phyloP scores from a whole-genome alignment of 2,797 vertebrate species.

The Nyctalus aviator region DNA sequence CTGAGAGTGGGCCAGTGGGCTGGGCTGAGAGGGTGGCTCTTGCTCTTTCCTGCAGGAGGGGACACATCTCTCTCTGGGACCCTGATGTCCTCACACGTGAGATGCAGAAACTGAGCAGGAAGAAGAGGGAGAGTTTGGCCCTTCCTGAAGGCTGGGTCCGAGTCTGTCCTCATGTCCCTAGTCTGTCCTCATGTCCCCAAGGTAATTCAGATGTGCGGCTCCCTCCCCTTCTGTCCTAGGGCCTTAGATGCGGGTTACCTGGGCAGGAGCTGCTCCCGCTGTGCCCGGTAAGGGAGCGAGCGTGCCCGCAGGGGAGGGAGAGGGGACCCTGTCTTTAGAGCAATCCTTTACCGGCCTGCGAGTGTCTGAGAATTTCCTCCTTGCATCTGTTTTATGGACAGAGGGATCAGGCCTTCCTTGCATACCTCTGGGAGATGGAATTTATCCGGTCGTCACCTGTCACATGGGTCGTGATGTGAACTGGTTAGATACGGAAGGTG shows the following conservation, averaged over 20 bases:
- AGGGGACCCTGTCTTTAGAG: not conserved
- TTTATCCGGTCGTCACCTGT: not conserved
- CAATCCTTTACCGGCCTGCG: not conserved
- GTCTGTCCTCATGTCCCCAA: not conserved
- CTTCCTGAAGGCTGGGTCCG: slow-evolving; percentile 64
- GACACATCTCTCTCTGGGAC: slow-evolving; percentile 74
- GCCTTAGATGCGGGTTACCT: not conserved
- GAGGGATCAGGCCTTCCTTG: not conserved
- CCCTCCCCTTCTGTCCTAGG: not conserved
- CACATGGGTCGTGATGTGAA: not conserved
- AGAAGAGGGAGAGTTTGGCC: slow-evolving; percentile 68
- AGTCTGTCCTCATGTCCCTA: slow-evolving; percentile 63
- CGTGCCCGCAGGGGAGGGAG: no score
- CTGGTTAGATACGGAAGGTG: not conserved
- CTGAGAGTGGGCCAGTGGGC: slow-evolving; percentile 83
- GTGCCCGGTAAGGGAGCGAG: not conserved
- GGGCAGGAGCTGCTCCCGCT: fast-evolving
- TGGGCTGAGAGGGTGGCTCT: slow-evolving; percentile 71
- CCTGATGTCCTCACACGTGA: slow-evolving; percentile 70
- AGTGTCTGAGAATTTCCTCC: not conserved
- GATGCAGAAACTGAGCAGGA: slow-evolving; percentile 66
- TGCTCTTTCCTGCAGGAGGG: slow-evolving; percentile 82
- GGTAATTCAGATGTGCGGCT: not conserved
- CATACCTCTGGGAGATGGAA: not conserved
- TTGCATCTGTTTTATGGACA: not conserved